phyloP scores from a whole-genome alignment of 2,888 invertebrate species.

The Rhagonycha lutea region DNA sequence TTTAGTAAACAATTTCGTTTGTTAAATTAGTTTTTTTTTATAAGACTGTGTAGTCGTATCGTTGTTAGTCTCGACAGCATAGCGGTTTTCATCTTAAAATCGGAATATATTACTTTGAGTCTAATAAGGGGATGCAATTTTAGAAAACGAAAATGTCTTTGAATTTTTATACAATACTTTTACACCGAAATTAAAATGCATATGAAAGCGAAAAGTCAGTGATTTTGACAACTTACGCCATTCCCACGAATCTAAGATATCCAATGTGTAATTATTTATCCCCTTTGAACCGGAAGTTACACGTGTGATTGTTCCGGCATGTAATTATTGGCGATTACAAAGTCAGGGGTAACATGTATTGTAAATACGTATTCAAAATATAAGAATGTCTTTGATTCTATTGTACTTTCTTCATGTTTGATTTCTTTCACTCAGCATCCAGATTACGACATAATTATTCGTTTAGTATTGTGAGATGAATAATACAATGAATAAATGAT shows the following conservation, averaged over 20 bases:
- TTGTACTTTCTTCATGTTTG: slow-evolving; percentile 21
- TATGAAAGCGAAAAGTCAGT: slow-evolving; percentile 27
- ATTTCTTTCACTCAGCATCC: slow-evolving; percentile 19
- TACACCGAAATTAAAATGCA: neutral
- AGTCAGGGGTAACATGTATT: slow-evolving; percentile 31
- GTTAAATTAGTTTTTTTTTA: too few relatives aligned
- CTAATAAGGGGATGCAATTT: too few relatives aligned
- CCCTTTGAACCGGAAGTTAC: slow-evolving; percentile 50
- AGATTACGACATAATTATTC: slow-evolving; percentile 26
- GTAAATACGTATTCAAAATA: slow-evolving; percentile 22
- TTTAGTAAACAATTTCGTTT: too few relatives aligned
- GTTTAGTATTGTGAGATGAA: slow-evolving; percentile 21
- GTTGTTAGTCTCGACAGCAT: too few relatives aligned
- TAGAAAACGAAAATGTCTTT: neutral
- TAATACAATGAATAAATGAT: slow-evolving; percentile 16
- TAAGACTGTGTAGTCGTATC: too few relatives aligned
- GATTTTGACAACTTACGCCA: slow-evolving; percentile 14
- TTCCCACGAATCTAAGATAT: slow-evolving; percentile 51
- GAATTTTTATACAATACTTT: neutral
- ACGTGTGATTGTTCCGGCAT: slow-evolving; percentile 41
- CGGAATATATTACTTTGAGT: too few relatives aligned
- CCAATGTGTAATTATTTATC: slow-evolving; percentile 44
- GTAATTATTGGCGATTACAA: slow-evolving; percentile 30
- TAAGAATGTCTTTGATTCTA: slow-evolving; percentile 27
- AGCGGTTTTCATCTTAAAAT: too few relatives aligned